Base-by-base conservation (phyloP, 1,140 invertebrate species). In the Brachionus asplanchnoidis region DNA sequence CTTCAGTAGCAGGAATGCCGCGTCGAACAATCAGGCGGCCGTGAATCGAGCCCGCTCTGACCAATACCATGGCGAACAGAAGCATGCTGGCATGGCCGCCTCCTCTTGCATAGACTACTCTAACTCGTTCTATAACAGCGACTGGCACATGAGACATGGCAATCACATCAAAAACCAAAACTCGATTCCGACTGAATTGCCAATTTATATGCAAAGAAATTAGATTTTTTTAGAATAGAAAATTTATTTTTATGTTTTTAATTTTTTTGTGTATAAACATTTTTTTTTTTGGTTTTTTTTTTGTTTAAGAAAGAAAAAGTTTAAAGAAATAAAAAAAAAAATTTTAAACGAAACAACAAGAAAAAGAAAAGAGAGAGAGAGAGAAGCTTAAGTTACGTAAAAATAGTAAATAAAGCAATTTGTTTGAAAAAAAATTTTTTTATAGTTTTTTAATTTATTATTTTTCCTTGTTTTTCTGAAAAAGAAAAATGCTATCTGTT, bases 161-260 rank as follows among this genome's bases (percentile, higher is more conserved):
- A 50, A 75, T 17, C 17, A 17, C 44, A n/a, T 42, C 0, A 40
- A 44, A 42, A 75, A 77, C 44, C 20, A 50, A 50, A 20, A 50
- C 17, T 77, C 73, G 12, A 26, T 50, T 46, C 73, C 73, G 73
- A 77, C 44, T 50, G 42, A 77, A 77, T 12, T 77, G 14, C 73
- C 73, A 50, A 77, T 77, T 77, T 77, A 77, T 77, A 40, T 73
- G 68, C 68, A 73, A 73, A 73, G 68, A 73, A 73, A 42, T 40
- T 73, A 73, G 36, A 40, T 44, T 7, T 36, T n/a, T 7, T 36
- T 73, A 40, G 28, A 40, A 42, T 73, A 40, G 36, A 26, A 60
- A 60, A 60, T 60, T 73, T 44, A 36, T 42, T 73, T 73, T 40
- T 40, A 40, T 73, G 36, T 73, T 73, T n/a, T 73, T 20, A 73